Percentiles rank a stretch among this genome's conserved stretches.
phyloP scores from a whole-genome alignment of 2,888 invertebrate genomes.

The Diplazon laetatorius region DNA sequence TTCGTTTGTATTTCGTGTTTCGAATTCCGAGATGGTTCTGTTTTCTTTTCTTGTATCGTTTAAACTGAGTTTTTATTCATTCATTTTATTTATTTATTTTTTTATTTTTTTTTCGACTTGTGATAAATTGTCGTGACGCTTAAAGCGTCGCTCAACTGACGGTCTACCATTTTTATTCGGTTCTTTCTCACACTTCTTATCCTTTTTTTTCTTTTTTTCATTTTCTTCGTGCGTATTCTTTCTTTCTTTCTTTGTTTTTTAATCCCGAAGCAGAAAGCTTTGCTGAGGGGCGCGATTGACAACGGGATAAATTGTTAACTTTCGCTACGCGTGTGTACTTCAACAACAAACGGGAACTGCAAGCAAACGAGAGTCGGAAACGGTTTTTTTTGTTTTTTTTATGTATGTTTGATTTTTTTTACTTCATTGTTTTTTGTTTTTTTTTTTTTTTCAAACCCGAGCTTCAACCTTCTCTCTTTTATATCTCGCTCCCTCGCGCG shows the following conservation, averaged over 20 bases:
- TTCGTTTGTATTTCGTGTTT: background rate
- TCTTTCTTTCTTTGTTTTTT: too few relatives aligned
- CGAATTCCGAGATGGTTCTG: too few relatives aligned
- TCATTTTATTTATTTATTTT: background rate
- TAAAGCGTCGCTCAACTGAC: constrained; percentile 11
- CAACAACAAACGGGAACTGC: constrained; percentile 56
- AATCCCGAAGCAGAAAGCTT: constrained; percentile 45
- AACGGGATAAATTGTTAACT: constrained; percentile 45
- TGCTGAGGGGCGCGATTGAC: constrained; percentile 44
- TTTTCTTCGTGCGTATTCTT: too few relatives aligned
- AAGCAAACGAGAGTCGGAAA: constrained; percentile 41
- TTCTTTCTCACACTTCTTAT: background rate
- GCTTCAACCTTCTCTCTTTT: too few relatives aligned
- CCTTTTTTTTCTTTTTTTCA: background rate
- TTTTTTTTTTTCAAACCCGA: constrained; percentile 1
- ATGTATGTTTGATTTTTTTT: too few relatives aligned
- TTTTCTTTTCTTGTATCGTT: constrained; percentile 31
- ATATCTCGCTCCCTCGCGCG: constrained; percentile 7
- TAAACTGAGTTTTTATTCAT: background rate
- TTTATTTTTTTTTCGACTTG: background rate
- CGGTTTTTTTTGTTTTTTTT: too few relatives aligned
- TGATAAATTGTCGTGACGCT: background rate
- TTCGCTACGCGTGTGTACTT: constrained; percentile 49
- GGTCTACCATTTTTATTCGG: constrained; percentile 9
- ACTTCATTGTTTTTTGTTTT: too few relatives aligned